Evolutionary conservation across 2,113 vertebrate species (phyloP), one percentile per base, ranked within the genome.

Genomic region (Mionectes macconnelli): DNA sequence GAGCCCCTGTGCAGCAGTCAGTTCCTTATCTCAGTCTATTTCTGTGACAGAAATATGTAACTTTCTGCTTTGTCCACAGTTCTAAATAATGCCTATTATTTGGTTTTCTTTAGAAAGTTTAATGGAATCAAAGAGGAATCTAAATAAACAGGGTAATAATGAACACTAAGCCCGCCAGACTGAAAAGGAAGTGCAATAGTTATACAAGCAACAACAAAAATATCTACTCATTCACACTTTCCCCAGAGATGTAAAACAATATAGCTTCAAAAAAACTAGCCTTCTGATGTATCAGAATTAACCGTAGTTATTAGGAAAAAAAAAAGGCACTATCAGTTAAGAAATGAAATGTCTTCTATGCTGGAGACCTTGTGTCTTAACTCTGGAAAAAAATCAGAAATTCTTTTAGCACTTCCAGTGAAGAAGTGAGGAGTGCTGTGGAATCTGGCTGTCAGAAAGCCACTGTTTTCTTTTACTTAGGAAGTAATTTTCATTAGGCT

Each of bases 391-490:
- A 81, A 82, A 81, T 27, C 33, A 52, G 37, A 49, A 79, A 84
- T 68, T 45, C 12, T 14, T 49, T 87, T n/a, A 76, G 40, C 40
- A 69, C 57, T 60, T 0, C 0, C 20, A 44, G 45, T 0, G 2
- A 93, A 50, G 56, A 42, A 93, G 19, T 3, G 7, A 69, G 27
- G n/a, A 94, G 44, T 28, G 28, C 49, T 89, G 69, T 60, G 49
- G 37, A 95, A 94, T 85, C 23, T 3, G 5, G 28, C 35, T 76
- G 42, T 60, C 67, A 84, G 42, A 30, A 18, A 80, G 12, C 8
- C 74, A 73, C 39, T 89, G 62, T 87, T 94, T 93, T 89, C 56
- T 87, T 94, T 73, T 76, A 45, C 37, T 68, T 89, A 73, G 67
- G 81, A 93, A 91, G 35, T 62, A 2, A 64, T 80, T 95, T 85